Evolutionary conservation across 2,113 vertebrate species (phyloP), one percentile per base, ranked within the genome.

Genomic region (Scopus umbretta): DNA sequence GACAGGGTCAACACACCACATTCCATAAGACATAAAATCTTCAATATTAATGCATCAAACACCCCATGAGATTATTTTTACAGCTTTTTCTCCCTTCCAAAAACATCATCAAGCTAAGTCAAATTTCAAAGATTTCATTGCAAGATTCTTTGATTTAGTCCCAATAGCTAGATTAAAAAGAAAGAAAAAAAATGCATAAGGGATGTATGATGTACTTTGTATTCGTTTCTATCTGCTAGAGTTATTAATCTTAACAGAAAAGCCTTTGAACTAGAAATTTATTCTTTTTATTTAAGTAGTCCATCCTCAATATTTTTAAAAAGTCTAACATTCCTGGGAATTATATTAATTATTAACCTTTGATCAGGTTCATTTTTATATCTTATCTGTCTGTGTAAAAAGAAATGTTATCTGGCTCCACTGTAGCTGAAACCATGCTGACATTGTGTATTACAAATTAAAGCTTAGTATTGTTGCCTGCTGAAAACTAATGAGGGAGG

Each of bases 241-340:
- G 30, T 66, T 90, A 90, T 79, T 96, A 92, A 96, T 93, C 81
- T 82, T 76, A 63, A 6, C 58, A 90, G 22, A 95, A 95, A 96
- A 92, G 25, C 5, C 32, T 86, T 80, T 93, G 34, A 91, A 91
- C 11, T 61, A 62, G 15, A 72, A 94, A 90, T 80, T 56, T 73
- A 82, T 87, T 80, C 29, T 68, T 92, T 91, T 91, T 65, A 56
- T 79, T 78, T 74, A 84, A 86, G 47, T 59, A 68, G n/a, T 43
- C 32, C 63, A 56, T 81, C 56, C 65, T 87, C 50, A 73, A 52
- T 82, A 67, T 74, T 86, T 91, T 79, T 84, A 17, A 52, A 61
- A 75, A 70, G 10, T 52, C 21, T 53, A 63, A 5, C 38, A 71
- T 91, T 92, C 59, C 21, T 89, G 84, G 86, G 80, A 95, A 65